Evolutionary conservation across 2,888 invertebrate genomes (phyloP).

Genomic region (Eudemis profundana): DNA sequence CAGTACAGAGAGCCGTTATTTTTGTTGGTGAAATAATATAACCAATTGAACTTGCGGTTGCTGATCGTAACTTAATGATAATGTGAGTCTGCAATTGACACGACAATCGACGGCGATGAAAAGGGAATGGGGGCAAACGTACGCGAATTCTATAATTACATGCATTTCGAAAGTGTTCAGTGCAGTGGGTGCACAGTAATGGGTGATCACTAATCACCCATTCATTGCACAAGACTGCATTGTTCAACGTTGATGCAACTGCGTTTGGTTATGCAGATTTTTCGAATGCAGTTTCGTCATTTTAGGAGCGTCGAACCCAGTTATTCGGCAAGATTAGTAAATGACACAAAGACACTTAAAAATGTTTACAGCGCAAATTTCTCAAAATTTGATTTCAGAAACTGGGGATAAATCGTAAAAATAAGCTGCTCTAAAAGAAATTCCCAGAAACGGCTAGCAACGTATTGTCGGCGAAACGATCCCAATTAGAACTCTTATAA

Average conservation of each 20-base stretch:
- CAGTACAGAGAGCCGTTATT: no score
- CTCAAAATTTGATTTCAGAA: background rate
- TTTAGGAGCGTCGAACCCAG: background rate
- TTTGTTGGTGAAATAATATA: background rate
- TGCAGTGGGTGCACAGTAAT: constrained; percentile 36
- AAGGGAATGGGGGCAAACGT: constrained; percentile 21
- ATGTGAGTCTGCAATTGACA: background rate
- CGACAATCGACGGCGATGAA: constrained; percentile 16
- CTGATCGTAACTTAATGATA: background rate
- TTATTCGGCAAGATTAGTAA: background rate
- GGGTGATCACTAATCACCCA: constrained; percentile 31
- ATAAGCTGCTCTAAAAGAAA: constrained; percentile 31
- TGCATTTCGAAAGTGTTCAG: constrained; percentile 39
- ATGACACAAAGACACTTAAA: background rate
- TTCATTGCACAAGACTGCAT: constrained; percentile 43
- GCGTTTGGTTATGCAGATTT: constrained; percentile 8
- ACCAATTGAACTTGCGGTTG: no score
- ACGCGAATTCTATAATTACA: constrained; percentile 32
- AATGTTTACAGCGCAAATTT: background rate
- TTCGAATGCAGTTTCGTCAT: constrained; percentile 21
- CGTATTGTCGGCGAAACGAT: constrained; percentile 56
- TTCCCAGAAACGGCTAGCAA: constrained; percentile 54
- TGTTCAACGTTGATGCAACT: constrained; percentile 44
- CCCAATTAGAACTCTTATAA: constrained; percentile 58
- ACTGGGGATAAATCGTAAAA: background rate